Base-by-base conservation (phyloP, 2,888 invertebrate species). In the Eupithecia inturbata region DNA sequence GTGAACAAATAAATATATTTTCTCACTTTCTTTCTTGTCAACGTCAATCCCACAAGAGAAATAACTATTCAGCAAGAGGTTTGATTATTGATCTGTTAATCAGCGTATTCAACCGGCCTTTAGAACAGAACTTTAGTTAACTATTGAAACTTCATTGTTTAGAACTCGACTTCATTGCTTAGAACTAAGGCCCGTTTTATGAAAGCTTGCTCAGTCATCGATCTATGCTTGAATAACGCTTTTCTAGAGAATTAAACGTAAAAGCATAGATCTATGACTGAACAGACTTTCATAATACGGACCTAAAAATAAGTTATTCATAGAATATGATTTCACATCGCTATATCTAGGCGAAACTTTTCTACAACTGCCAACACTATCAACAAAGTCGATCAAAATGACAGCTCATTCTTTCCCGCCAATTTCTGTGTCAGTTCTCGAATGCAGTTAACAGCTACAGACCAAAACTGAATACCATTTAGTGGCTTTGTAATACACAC, bases 381-480 rank as follows among this genome's bases (percentile, higher is more conserved):
- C 64, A n/a, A 33, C 64, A 36, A 64, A 33, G 64, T 64, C 31
- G 3, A 62, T 62, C 31, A 36, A 36, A 64, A 64, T 64, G 36
- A 31, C 64, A 5, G 36, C 22, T 36, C 9, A 16, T 62, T 62
- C 64, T 64, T 33, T 68, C 22, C 12, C 67, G 64, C 64, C 64
- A 33, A 64, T 64, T 64, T 36, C 22, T 12, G 64, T 62, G 62
- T 36, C 64, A 33, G 64, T 62, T 33, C 36, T n/a, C 36, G 64
- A 64, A 64, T 36, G 36, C 64, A 36, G 64, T 64, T 64, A 36
- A 64, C 64, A 22, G n/a, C 64, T 64, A 64, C 62, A 62, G 31
- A 62, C 31, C 62, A 31, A n/a, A 62, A 36, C 64, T n/a, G 64
- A 64, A 64, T 64, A 64, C 64, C 64, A 64, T 64, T 64, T 64